Base-by-base conservation (phyloP, 1,140 invertebrate genomes). In the Rhynchophorus ferrugineus region DNA sequence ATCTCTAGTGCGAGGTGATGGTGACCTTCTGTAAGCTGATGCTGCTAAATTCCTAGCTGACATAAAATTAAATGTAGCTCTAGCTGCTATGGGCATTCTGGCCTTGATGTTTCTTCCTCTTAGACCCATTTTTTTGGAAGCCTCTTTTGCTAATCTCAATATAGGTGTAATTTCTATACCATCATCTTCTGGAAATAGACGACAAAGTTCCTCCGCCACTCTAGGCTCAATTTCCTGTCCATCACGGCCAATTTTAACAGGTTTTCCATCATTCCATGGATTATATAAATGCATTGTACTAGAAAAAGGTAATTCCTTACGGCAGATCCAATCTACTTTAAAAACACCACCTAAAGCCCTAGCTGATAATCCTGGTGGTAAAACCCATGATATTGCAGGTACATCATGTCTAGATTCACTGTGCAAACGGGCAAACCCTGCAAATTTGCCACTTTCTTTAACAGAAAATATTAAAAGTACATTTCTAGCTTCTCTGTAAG, bases 211-310 rank as follows among this genome's bases (percentile, higher is more conserved):
- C 69, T 94, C 90, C 22, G 90, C 95, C 53, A 96, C 91, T 66
- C 87, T 82, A 9, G 93, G 92, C 67, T 97, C 94, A 55, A 98
- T 92, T 79, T 96, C 93, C 78, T 97, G 95, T 13, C 95, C 95
- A 79, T 98, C 95, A 61, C 95, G 79, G 11, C 94, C 95, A 67
- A 98, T 98, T 79, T 98, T 98, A 0, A 98, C 94, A 44, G 94
- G 93, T 73, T 97, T 97, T 22, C 92, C 91, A 70, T 98, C 92
- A 78, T 98, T 98, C 92, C 94, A 98, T 3, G 91, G 85, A 78
- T 98, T 98, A 64, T 94, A 94, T 18, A 98, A 73, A 72, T 97
- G 93, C 56, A 89, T 78, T 1, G 93, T 96, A 55, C 87, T 87
- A 50, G 83, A 87, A 62, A 98, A 98, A 8, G 91, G 83, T 41